A percentile compares a stretch with the other conserved stretches of the same genome.
Evolutionary conservation across 2,113 vertebrate species (phyloP).

Genomic region (Caloenas nicobarica): DNA sequence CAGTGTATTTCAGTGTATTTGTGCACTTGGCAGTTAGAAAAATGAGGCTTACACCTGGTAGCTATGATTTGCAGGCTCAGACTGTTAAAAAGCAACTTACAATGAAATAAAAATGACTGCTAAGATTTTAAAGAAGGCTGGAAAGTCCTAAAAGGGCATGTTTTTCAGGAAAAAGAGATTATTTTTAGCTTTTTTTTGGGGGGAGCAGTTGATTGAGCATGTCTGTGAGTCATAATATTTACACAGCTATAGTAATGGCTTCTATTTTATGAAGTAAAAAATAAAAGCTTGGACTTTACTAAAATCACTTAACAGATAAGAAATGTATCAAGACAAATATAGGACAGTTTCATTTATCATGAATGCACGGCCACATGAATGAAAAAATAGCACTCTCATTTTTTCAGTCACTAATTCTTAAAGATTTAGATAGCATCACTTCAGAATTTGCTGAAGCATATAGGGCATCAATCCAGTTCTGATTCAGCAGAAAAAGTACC

Average conservation of each 20-base stretch:
- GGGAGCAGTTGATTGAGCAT: neutral
- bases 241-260: neutral
- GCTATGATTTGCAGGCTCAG: neutral
- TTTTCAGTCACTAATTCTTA: neutral
- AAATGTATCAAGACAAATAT: neutral
- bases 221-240: neutral
- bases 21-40: neutral
- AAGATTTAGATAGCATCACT: neutral
- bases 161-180: neutral
- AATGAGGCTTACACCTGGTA: neutral
- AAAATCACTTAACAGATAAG: neutral
- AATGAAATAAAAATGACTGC: neutral
- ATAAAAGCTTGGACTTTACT: neutral
- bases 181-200: neutral
- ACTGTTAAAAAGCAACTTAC: neutral
- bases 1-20: neutral
- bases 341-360: neutral
- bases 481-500: constrained; percentile 25
- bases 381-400: neutral
- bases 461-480: neutral
- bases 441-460: neutral
- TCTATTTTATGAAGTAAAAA: neutral
- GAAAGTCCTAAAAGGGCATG: neutral
- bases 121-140: neutral
- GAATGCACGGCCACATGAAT: neutral